Evolutionary conservation across 1,140 invertebrate genomes (phyloP).

Genomic region (Laodelphax striatellus): DNA sequence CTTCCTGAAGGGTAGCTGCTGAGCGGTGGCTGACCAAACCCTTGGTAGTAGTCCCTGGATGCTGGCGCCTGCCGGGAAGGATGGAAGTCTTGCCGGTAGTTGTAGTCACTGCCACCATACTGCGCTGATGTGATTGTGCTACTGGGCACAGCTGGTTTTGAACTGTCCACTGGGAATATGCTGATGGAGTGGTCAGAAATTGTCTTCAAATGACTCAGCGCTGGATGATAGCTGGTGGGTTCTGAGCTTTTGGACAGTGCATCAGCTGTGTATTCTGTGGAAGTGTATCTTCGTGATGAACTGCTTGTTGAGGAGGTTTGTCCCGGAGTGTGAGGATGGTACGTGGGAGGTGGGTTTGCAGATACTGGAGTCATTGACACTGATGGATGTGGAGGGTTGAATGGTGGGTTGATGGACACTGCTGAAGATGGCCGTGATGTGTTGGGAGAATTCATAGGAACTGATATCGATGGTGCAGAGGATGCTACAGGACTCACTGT

Average conservation of each 20-base stretch:
- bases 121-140: background rate
- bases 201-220: background rate
- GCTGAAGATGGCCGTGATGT: constrained; percentile 1
- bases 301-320: background rate
- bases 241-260: background rate
- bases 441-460: background rate
- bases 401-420: background rate
- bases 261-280: background rate
- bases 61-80: background rate
- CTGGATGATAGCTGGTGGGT: background rate
- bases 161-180: constrained; percentile 1
- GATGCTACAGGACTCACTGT: background rate
- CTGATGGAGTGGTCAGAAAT: constrained; percentile 4
- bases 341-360: background rate
- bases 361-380: constrained; percentile 5
- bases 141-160: background rate
- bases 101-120: constrained; percentile 4
- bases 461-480: background rate
- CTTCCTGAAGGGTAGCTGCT: background rate
- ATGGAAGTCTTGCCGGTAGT: constrained; percentile 6
- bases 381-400: background rate
- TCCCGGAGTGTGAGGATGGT: background rate
- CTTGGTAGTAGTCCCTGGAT: background rate
- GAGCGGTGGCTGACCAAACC: background rate
- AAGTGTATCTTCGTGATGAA: background rate